Percentiles rank a stretch among this genome's conserved stretches.
Evolutionary conservation across 2,888 invertebrate species (phyloP).

Genomic region (Protophormia terraenovae): DNA sequence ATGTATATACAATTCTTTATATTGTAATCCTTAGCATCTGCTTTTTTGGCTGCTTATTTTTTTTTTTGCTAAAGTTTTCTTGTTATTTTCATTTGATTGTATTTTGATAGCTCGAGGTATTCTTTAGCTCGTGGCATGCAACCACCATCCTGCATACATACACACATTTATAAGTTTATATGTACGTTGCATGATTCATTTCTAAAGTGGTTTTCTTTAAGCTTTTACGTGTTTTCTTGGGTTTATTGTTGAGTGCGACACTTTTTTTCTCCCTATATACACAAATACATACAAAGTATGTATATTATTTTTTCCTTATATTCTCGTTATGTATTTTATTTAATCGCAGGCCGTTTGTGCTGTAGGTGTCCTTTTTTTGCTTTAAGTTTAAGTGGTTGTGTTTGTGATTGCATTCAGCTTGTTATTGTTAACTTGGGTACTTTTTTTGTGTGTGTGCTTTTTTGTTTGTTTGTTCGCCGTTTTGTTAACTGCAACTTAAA

Average conservation of each 20-base stretch:
- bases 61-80: conserved; percentile 17
- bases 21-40: conserved; percentile 44
- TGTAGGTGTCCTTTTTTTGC: conserved; percentile 49
- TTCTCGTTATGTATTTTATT: conserved; percentile 24
- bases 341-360: conserved; percentile 42
- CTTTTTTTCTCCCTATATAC: neutral
- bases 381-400: conserved; percentile 4
- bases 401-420: conserved; percentile 22
- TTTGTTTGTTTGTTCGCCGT: conserved; percentile 43
- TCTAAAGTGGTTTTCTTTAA: conserved; percentile 55
- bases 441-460: neutral
- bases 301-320: neutral
- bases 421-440: conserved; percentile 33
- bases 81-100: conserved; percentile 54
- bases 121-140: conserved; percentile 63
- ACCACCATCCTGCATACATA: conserved; percentile 30
- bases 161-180: too few species aligned
- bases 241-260: conserved; percentile 29
- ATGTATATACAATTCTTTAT: neutral
- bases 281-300: neutral
- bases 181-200: conserved; percentile 6
- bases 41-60: too few species aligned
- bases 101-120: conserved; percentile 59
- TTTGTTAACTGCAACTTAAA: conserved; percentile 64
- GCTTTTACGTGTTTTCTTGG: conserved; percentile 48